Evolutionary conservation across 2,113 vertebrate genomes (phyloP), one percentile per base, ranked within the genome.

Genomic region (Psilopsiagon aurifrons): DNA sequence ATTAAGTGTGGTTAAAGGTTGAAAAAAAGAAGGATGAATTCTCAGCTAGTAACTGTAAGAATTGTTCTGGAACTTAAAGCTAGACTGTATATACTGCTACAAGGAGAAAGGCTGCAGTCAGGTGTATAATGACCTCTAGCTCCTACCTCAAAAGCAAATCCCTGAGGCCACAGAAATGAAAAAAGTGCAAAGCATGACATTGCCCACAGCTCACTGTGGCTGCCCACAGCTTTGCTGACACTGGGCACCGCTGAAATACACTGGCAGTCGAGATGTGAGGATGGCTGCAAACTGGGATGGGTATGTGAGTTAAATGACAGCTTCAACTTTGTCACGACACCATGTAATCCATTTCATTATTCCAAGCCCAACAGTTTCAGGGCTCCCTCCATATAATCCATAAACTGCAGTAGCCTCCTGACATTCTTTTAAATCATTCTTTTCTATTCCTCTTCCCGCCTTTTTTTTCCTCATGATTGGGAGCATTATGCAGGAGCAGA

Each of bases 221-320:
- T 84, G 84, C 37, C 35, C 17, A 37, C 31, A 71, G 79, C 69
- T 74, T 29, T 73, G 63, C 47, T 46, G 71, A 35, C 39, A 31
- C 15, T 22, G 23, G 27, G 57, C 41, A 76, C 37, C 2, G 6
- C 69, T 37, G 37, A 88, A 63, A 83, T 27, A 15, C 0, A 2
- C 35, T 57, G 31, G 7, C 0, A 0, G 12, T 22, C 17, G 0
- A 0, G 10, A 29, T 4, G 0, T 19, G 27, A 81, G 37, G 17
- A 41, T 46, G 22, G 28, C 55, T 79, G 85, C 57, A 71, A 49
- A 23, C 9, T 43, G 59, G 23, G 22, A 52, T 1, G 2, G 31
- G 6, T 31, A 24, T 62, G 59, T 49, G 22, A 73, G 7, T 57
- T 43, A 60, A 76, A 85, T 2, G 17, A 49, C 29, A 90, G 47